Percentiles rank a stretch among this genome's conserved stretches.
phyloP scores from a whole-genome alignment of 2,113 vertebrate species.

The Furnarius figulus region DNA sequence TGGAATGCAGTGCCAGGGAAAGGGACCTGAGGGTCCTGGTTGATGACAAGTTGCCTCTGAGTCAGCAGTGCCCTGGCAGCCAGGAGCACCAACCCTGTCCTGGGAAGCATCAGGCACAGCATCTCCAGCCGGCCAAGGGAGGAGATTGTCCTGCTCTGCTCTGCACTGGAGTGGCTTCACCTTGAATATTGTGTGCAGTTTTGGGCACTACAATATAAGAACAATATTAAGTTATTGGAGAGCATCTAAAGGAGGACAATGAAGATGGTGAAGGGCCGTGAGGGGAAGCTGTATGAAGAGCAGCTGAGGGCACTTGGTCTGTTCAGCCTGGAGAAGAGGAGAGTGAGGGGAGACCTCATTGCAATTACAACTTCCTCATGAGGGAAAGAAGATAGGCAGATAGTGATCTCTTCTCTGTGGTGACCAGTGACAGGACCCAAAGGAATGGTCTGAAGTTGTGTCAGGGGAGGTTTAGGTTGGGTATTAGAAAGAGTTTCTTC shows the following conservation, averaged over 20 bases:
- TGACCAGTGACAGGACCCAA: not conserved
- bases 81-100: not conserved
- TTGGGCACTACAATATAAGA: not conserved
- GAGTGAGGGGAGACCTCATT: not conserved
- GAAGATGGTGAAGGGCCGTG: not conserved
- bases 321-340: not conserved
- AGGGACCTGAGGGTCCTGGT: not conserved
- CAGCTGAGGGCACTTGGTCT: not conserved
- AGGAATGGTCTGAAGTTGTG: not conserved
- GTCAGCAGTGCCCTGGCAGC: not conserved
- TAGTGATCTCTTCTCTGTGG: not conserved
- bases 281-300: not conserved
- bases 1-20: not conserved
- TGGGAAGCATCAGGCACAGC: not conserved
- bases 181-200: not conserved
- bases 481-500: not conserved
- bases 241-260: not conserved
- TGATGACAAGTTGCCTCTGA: not conserved
- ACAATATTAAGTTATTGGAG: not conserved
- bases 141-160: not conserved
- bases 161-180: not conserved
- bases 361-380: not conserved
- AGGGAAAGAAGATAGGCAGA: not conserved
- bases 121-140: not conserved
- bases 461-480: not conserved